Evolutionary conservation across 1,140 invertebrate genomes (phyloP).

Genomic region (Lepidostoma basale): DNA sequence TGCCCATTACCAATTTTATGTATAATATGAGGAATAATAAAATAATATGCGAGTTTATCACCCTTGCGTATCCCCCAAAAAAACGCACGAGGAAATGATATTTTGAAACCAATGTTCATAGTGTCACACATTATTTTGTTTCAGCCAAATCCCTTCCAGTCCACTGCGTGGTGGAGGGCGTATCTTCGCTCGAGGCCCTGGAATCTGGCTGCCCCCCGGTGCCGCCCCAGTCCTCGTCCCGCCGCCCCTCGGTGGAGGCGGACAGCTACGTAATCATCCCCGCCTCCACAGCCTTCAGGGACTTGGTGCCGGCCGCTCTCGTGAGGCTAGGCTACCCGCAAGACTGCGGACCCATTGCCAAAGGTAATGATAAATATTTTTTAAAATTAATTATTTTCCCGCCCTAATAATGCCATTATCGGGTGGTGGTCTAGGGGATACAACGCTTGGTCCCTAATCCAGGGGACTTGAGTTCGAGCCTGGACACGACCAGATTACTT

Average conservation of each 20-base stretch:
- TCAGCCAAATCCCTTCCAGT: slow-evolving; percentile 90
- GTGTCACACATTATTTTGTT: slow-evolving; percentile 46
- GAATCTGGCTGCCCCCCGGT: slow-evolving; percentile 4
- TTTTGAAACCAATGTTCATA: slow-evolving; percentile 14
- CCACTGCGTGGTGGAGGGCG: slow-evolving; percentile 87
- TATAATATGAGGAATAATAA: background rate
- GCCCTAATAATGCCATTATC: too few relatives aligned
- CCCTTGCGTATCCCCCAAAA: background rate
- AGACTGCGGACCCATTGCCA: slow-evolving; percentile 75
- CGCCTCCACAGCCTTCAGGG: slow-evolving; percentile 83
- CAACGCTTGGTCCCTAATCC: too few relatives aligned
- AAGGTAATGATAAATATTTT: too few relatives aligned
- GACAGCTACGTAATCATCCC: slow-evolving; percentile 95
- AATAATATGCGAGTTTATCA: background rate
- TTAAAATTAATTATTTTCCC: too few relatives aligned
- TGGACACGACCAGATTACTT: too few relatives aligned
- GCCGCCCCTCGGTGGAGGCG: slow-evolving; percentile 76
- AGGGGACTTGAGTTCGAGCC: too few relatives aligned
- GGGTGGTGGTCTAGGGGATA: too few relatives aligned
- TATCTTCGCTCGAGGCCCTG: slow-evolving; percentile 69
- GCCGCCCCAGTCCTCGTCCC: slow-evolving; percentile 63
- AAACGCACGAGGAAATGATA: too few relatives aligned
- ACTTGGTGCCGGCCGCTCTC: slow-evolving; percentile 79
- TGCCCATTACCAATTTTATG: background rate
- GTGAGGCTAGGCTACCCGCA: slow-evolving; percentile 79